These are phyloP conservation scores for Pocillopora meandrina DNA, from an alignment of 92 coral and sea anemone species.

Conservation along the genomic window DNA sequence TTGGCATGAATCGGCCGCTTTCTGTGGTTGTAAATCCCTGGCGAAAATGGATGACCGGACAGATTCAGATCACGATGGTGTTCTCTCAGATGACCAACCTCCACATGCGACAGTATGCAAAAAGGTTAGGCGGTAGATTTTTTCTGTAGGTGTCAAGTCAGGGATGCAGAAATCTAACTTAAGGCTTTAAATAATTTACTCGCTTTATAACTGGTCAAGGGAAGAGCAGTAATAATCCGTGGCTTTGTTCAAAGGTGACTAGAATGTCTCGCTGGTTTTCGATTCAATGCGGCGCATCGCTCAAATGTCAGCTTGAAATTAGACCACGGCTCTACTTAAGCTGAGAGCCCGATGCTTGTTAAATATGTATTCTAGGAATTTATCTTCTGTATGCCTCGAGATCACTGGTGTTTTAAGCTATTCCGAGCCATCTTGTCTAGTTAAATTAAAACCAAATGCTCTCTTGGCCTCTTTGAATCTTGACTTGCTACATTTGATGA, in stretches of 20 bases:
- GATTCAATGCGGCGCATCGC: too few species aligned
- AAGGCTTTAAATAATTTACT: constrained; percentile 16
- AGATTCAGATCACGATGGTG: constrained; percentile 20
- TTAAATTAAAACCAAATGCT: background rate
- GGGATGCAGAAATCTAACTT: constrained; percentile 36
- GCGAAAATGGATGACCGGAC: constrained; percentile 15
- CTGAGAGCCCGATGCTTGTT: too few species aligned
- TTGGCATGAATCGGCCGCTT: constrained; percentile 9
- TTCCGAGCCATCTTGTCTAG: background rate
- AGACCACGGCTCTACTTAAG: too few species aligned
- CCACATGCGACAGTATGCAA: constrained; percentile 40
- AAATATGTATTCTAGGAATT: background rate
- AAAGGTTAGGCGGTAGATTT: constrained; percentile 24
- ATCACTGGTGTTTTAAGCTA: background rate
- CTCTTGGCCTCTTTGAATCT: background rate
- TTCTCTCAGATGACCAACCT: constrained; percentile 21
- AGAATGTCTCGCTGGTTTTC: too few species aligned
- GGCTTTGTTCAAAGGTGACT: too few species aligned
- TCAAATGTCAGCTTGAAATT: too few species aligned
- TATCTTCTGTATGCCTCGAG: background rate
- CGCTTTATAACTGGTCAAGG: constrained; percentile 1
- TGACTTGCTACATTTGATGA: background rate
- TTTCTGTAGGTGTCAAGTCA: constrained; percentile 21
- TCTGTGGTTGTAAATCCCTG: constrained; percentile 3
- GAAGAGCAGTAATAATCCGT: background rate